Evolutionary conservation across 2,797 vertebrate species (phyloP), one percentile per base, ranked within the genome.

Genomic region (Mionectes olivaceus): DNA sequence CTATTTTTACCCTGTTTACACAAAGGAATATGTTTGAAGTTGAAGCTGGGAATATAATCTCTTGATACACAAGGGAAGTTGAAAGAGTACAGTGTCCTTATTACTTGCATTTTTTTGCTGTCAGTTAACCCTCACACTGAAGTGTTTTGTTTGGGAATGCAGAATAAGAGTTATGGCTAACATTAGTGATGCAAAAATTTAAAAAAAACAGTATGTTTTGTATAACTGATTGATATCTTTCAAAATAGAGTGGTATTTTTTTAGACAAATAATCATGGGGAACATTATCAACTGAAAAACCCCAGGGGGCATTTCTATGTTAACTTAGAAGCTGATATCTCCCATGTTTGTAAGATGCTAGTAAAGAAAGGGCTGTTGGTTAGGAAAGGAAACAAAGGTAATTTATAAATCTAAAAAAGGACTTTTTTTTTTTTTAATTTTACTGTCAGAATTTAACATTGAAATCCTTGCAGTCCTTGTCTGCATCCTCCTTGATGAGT

Each of bases 1-100:
- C 76, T 90, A 57, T 83, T 91, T 95, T 85, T 94, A 55, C 61
- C 24, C 57, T 75, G 18, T 85, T 91, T 65, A 50, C 35, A n/a
- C 41, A 94, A 57, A 88, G 61, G 68, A 80, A 9, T 83, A 23
- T 27, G 10, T 46, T 37, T 95, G 19, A 80, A 89, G 46, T 53
- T 46, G 27, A 93, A 73, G 18, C 46, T 28, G 44, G 13, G 9
- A 33, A 41, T 57, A 79, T 91, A 90, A 87, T 52, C 30, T 79
- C 49, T 85, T 46, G 30, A 64, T 77, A 50, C 2, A 8, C 47
- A 8, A 19, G 32, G 30, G 22, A 77, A 73, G 19, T 64, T 81
- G 56, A 57, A 50, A 59, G 71, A 70, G 14, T 37, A 43, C 8
- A 23, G 7, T 79, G 28, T 63, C 1, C 44, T 67, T 90, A 81